Base-by-base conservation (phyloP, 2,888 invertebrate genomes). In the Hydroisotoma schaefferi region DNA sequence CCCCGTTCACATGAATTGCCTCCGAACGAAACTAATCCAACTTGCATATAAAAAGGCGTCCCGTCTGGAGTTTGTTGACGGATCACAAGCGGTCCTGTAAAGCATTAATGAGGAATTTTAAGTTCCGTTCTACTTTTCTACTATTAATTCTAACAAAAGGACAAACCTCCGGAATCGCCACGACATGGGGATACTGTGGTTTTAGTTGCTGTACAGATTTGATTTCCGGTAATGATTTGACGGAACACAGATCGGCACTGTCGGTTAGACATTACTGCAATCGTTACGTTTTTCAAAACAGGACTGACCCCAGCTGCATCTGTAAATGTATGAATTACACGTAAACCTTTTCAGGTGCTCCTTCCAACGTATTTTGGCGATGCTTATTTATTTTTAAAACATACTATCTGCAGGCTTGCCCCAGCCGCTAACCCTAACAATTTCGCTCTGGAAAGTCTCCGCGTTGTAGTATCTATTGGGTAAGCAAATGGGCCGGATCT, bases 11-110 rank as follows among this genome's bases (percentile, higher is more conserved):
- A 72, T 8, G 68, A 68, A 27, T 55, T 62, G 2, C 69, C 69
- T 28, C 72, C 72, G 38, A 70, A 72, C 1, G 69, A 69, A 1
- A 72, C 72, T 27, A 70, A 65, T 26, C 72, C 72, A 15, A 72
- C 57, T 62, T 70, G 70, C 57, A 70, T 58, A 40, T 63, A 69
- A 48, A 55, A 71, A 1, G 66, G 65, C n/a, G 37, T 37, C 6
- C 69, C 69, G 23, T 63, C 47, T 5, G 67, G 64, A 37, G 64
- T 58, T n/a, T 55, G 51, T 55, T 69, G 68, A 12, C 65, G 33
- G 1, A 71, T 52, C 22, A 71, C 56, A 3, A 71, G 40, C 26
- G 71, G 71, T 22, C 71, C 66, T n/a, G 65, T 64, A 27, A 10
- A 2, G 46, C 37, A 18, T 44, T 20, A 18, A 29, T 20, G 8